These are phyloP conservation scores for Tympanoctomys barrerae DNA, from an alignment of 2,797 vertebrate species.

Conservation along the genomic window DNA sequence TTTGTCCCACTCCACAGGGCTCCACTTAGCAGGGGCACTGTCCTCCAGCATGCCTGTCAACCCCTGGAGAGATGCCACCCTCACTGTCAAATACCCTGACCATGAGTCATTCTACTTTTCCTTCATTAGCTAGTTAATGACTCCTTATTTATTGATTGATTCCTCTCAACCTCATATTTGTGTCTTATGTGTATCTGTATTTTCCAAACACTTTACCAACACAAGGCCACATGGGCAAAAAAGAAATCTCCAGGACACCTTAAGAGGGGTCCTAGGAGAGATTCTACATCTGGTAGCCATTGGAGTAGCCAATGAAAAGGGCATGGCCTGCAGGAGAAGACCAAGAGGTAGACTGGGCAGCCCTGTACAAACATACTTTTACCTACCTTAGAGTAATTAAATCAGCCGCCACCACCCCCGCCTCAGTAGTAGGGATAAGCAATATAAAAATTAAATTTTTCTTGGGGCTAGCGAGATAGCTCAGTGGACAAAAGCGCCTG, in stretches of 20 bases:
- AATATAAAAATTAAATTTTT: slow-evolving; percentile 38
- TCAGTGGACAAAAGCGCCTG: too few relatives aligned
- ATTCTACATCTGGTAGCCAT: not conserved
- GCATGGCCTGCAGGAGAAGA: not conserved
- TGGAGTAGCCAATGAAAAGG: not conserved
- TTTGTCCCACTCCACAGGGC: not conserved
- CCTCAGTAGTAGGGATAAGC: not conserved
- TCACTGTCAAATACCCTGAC: not conserved
- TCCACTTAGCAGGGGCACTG: fast-evolving
- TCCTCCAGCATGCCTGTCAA: not conserved
- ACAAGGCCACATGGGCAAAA: not conserved
- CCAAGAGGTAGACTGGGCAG: not conserved
- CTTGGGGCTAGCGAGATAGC: not conserved
- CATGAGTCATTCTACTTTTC: not conserved
- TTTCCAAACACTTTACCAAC: not conserved
- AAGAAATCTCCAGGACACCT: not conserved
- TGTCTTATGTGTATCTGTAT: not conserved
- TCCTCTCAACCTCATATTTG: not conserved
- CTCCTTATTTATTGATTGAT: not conserved
- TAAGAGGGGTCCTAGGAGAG: not conserved
- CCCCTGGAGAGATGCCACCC: not conserved
- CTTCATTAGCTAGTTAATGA: not conserved
- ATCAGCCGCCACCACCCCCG: not conserved
- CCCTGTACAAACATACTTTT: not conserved
- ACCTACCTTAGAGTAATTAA: not conserved